Evolutionary conservation across 2,113 vertebrate genomes (phyloP).

Genomic region (Pao palembangensis): DNA sequence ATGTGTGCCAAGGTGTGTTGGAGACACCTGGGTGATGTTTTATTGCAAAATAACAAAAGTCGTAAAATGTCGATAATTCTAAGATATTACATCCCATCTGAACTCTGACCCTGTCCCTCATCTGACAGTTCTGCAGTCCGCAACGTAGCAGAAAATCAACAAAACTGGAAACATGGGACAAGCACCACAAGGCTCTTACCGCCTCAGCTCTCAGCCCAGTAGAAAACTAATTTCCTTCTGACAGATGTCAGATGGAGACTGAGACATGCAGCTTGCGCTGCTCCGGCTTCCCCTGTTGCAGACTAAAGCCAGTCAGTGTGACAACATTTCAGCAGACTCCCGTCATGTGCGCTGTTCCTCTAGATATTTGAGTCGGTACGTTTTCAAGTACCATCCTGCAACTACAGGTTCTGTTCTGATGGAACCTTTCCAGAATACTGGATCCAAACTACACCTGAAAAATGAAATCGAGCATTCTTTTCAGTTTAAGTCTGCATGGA

Average conservation of each 20-base stretch:
- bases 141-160: slow-evolving; percentile 6
- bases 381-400: not conserved
- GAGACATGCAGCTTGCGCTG: not conserved
- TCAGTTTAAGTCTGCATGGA: slow-evolving; percentile 19
- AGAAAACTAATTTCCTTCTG: slow-evolving; percentile 10
- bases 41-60: too few relatives aligned
- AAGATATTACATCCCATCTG: too few relatives aligned
- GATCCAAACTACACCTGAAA: slow-evolving; percentile 3
- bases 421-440: slow-evolving; percentile 1
- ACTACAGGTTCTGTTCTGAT: not conserved
- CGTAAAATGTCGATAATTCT: too few relatives aligned
- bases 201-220: not conserved
- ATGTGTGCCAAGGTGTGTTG: too few relatives aligned
- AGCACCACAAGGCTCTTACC: slow-evolving; percentile 5
- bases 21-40: too few relatives aligned
- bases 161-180: slow-evolving; percentile 14
- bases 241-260: slow-evolving; percentile 11
- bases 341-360: not conserved
- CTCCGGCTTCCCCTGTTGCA: not conserved
- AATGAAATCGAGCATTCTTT: not conserved
- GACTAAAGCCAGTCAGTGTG: not conserved
- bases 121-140: not conserved
- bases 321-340: slow-evolving; percentile 16
- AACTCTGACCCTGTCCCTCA: not conserved
- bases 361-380: not conserved